Conservation (phyloP, 1,140 invertebrate genomes). For the Papilio dardanus region DNA sequence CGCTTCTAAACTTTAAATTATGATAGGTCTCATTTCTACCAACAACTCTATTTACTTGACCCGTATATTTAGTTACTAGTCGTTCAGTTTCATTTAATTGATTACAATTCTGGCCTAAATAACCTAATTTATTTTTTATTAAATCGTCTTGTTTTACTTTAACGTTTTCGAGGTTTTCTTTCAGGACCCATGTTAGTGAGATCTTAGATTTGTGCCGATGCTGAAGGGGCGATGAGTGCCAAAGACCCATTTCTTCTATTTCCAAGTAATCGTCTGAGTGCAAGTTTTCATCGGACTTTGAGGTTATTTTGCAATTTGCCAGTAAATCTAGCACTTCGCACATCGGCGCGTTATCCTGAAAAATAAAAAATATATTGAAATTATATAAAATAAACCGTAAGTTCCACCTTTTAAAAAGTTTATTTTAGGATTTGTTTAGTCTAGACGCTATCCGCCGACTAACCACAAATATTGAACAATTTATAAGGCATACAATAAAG, state of each 20-base stretch:
- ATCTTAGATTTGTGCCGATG: conserved; percentile 85
- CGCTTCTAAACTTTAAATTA: conserved; percentile 68
- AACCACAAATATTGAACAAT: not conserved
- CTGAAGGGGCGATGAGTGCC: conserved; percentile 76
- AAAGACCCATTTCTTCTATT: conserved; percentile 77
- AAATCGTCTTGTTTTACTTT: conserved; percentile 50
- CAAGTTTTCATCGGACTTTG: conserved; percentile 47
- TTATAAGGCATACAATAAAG: not conserved
- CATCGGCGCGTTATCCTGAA: conserved; percentile 49
- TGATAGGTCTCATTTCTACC: conserved; percentile 72
- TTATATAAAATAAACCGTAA: not conserved
- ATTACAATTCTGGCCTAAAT: conserved; percentile 48
- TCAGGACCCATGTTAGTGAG: conserved; percentile 87
- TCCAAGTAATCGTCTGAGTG: conserved; percentile 70
- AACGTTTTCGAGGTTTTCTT: conserved; percentile 82
- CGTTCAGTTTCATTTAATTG: conserved; percentile 52
- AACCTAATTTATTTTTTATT: conserved; percentile 41
- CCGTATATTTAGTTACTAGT: conserved; percentile 52
- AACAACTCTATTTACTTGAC: conserved; percentile 48
- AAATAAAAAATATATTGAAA: too few relatives aligned
- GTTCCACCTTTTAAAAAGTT: not conserved
- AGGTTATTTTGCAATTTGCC: conserved; percentile 66
- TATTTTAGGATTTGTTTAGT: not conserved
- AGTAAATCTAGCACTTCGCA: conserved; percentile 71
- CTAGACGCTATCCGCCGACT: not conserved